Conservation (phyloP, 1,140 invertebrate genomes). For the Chymomyza costata region DNA sequence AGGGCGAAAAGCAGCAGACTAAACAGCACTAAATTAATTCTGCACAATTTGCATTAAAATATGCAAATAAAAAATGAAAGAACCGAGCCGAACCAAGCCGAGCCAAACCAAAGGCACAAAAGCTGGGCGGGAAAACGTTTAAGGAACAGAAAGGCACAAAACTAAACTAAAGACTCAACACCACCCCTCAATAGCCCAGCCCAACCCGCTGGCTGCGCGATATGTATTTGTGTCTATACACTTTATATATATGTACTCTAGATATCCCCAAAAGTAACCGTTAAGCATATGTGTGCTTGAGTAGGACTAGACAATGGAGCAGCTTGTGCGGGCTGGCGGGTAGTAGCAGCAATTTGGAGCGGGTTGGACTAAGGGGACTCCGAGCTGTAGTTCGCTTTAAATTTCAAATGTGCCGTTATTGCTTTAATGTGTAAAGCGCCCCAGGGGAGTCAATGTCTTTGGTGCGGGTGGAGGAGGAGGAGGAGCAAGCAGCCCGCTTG, state of each 20-base stretch:
- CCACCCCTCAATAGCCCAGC: too few species aligned
- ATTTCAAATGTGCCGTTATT: slow-evolving; percentile 50
- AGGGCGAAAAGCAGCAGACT: slow-evolving; percentile 44
- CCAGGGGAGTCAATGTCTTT: too few species aligned
- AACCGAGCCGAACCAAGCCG: slow-evolving; percentile 2
- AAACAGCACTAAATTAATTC: slow-evolving; percentile 72
- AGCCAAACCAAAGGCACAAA: slow-evolving; percentile 1
- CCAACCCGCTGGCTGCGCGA: too few species aligned
- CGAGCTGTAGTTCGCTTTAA: slow-evolving; percentile 34
- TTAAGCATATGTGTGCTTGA: slow-evolving; percentile 65
- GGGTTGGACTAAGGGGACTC: neutral
- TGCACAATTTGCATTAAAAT: slow-evolving; percentile 72
- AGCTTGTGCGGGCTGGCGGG: neutral
- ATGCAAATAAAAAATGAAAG: slow-evolving; percentile 67
- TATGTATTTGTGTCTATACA: too few species aligned
- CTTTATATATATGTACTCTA: too few species aligned
- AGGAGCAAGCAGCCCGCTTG: too few species aligned
- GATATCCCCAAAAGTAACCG: slow-evolving; percentile 47
- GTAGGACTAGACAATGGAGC: slow-evolving; percentile 41
- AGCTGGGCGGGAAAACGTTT: slow-evolving; percentile 36
- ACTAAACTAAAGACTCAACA: slow-evolving; percentile 46
- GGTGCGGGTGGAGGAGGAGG: too few species aligned
- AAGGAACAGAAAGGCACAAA: slow-evolving; percentile 32
- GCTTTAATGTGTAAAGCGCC: slow-evolving; percentile 35
- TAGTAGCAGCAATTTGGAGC: too few species aligned